Evolutionary conservation across 2,888 invertebrate species (phyloP).

Genomic region (Cheilosia vulpina): DNA sequence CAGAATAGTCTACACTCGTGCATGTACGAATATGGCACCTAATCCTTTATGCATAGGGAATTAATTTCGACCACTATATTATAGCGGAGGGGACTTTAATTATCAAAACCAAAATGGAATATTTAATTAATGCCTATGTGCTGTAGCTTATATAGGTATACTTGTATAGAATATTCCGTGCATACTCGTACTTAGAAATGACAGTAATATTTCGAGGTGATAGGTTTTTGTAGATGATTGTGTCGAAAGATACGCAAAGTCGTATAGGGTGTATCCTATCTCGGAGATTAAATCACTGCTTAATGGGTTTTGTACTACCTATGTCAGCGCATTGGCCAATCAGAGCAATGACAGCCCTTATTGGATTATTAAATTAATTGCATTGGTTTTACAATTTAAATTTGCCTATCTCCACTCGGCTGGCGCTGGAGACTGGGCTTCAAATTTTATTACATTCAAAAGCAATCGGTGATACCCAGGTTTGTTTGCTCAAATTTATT

Average conservation of each 20-base stretch:
- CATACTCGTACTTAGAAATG: not conserved
- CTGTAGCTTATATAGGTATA: not conserved
- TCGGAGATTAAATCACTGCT: not conserved
- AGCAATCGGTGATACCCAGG: no score
- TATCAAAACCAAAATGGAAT: conserved; percentile 75
- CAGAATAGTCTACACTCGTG: not conserved
- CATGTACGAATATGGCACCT: conserved; percentile 51
- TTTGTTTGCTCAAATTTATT: no score
- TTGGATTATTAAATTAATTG: conserved; percentile 42
- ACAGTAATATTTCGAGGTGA: conserved; percentile 27
- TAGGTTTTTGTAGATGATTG: conserved; percentile 39
- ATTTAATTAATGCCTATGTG: conserved; percentile 67
- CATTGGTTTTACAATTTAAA: conserved; percentile 49
- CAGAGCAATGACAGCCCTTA: conserved; percentile 28
- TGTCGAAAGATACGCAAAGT: not conserved
- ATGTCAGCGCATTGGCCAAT: conserved; percentile 25
- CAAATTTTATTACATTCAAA: no score
- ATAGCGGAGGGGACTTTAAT: conserved; percentile 63
- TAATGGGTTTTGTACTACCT: not conserved
- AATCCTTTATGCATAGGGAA: conserved; percentile 75
- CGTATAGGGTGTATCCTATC: not conserved
- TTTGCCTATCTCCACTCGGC: not conserved
- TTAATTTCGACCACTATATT: conserved; percentile 70
- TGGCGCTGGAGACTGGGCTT: no score
- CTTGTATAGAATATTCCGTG: not conserved